Conservation (phyloP, 2,888 invertebrate genomes). For the Gymnoscelis rufifasciata region DNA sequence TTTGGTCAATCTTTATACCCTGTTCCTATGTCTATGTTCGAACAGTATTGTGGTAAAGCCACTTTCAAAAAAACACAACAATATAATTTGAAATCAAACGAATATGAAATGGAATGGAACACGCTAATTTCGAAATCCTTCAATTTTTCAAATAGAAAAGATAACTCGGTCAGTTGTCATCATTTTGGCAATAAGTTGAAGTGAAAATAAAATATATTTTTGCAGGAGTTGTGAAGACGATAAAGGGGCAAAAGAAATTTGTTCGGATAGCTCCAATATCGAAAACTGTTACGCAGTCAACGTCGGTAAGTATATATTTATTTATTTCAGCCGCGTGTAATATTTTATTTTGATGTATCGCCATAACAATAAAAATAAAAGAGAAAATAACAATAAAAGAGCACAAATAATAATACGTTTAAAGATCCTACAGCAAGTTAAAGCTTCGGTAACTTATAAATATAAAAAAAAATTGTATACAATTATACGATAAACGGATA, state of each 20-base stretch:
- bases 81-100: slow-evolving; percentile 14
- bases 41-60: neutral
- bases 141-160: slow-evolving; percentile 16
- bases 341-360: neutral
- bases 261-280: slow-evolving; percentile 60
- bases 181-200: slow-evolving; percentile 8
- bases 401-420: too few relatives aligned
- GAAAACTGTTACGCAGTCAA: slow-evolving; percentile 33
- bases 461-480: too few relatives aligned
- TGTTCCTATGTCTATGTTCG: too few relatives aligned
- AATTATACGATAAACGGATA: too few relatives aligned
- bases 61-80: neutral
- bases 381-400: too few relatives aligned
- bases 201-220: slow-evolving; percentile 17
- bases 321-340: neutral
- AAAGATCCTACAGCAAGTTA: neutral
- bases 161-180: slow-evolving; percentile 22
- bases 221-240: slow-evolving; percentile 34
- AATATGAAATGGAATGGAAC: slow-evolving; percentile 22
- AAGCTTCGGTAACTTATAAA: too few relatives aligned
- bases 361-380: too few relatives aligned
- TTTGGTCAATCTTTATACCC: too few relatives aligned
- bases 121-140: slow-evolving; percentile 14
- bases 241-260: slow-evolving; percentile 55
- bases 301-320: slow-evolving; percentile 41